These are phyloP conservation scores for Orthosia incerta DNA, from an alignment of 2,888 invertebrate genomes.

Conservation along the genomic window DNA sequence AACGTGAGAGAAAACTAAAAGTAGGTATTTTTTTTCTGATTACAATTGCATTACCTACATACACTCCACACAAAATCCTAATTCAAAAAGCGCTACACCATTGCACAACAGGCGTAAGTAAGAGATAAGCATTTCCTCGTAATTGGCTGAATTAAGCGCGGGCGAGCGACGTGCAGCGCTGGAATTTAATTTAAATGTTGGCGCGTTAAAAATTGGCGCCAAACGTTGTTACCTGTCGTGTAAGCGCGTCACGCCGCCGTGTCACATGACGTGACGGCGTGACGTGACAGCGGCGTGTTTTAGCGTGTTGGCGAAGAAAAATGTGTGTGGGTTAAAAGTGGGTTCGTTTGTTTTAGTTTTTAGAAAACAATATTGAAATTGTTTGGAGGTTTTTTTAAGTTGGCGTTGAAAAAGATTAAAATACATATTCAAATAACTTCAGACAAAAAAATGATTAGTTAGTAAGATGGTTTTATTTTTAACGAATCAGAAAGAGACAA, in stretches of 20 bases:
- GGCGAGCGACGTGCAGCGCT: constrained; percentile 66
- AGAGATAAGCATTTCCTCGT: constrained; percentile 82
- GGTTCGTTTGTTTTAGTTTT: neutral
- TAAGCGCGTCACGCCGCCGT: constrained; percentile 59
- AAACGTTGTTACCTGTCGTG: constrained; percentile 85
- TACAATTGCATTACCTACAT: neutral
- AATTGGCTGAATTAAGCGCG: constrained; percentile 85
- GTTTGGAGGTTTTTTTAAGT: neutral
- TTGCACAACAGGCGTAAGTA: constrained; percentile 73
- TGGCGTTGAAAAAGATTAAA: neutral
- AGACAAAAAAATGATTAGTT: no score
- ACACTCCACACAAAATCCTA: neutral
- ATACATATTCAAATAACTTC: neutral
- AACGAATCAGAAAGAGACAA: neutral
- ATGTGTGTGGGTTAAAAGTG: constrained; percentile 35
- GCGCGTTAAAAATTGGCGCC: constrained; percentile 85
- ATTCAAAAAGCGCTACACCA: constrained; percentile 34
- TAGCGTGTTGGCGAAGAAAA: constrained; percentile 41
- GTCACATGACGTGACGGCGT: constrained; percentile 50
- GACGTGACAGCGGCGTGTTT: constrained; percentile 59
- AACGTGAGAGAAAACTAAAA: no score
- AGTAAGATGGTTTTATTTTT: neutral
- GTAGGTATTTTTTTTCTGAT: neutral
- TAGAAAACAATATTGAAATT: neutral
- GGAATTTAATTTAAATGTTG: constrained; percentile 89